phyloP scores from a whole-genome alignment of 2,888 invertebrate species.

The Elgonia sp. region DNA sequence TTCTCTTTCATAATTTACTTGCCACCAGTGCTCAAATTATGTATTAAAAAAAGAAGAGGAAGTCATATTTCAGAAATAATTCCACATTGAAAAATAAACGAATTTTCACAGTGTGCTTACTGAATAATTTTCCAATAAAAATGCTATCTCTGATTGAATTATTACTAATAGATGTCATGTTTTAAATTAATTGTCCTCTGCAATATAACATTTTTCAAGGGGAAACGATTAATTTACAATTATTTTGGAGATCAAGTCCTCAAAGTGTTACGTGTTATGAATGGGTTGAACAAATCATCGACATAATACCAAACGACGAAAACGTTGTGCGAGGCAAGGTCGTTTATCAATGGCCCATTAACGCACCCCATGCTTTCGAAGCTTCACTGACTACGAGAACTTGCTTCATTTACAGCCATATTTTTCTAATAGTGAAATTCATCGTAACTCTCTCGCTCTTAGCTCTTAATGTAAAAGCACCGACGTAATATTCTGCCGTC shows the following conservation, averaged over 20 bases:
- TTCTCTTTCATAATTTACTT: constrained; percentile 73
- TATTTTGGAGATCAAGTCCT: constrained; percentile 38
- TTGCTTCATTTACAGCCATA: constrained; percentile 82
- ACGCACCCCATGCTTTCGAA: constrained; percentile 79
- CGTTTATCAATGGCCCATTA: constrained; percentile 84
- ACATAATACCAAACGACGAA: constrained; percentile 76
- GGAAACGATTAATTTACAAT: constrained; percentile 53
- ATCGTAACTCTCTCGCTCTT: constrained; percentile 79
- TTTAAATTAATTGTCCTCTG: constrained; percentile 48
- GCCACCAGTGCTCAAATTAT: constrained; percentile 61
- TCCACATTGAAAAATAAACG: constrained; percentile 66
- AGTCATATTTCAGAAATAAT: constrained; percentile 73
- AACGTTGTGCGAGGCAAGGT: constrained; percentile 78
- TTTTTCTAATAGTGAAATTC: constrained; percentile 81
- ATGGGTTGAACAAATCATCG: constrained; percentile 75
- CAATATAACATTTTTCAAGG: constrained; percentile 24
- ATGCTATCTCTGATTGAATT: constrained; percentile 72
- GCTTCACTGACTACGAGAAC: constrained; percentile 81
- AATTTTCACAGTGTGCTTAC: constrained; percentile 61
- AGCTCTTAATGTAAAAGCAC: constrained; percentile 76
- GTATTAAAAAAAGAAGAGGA: constrained; percentile 66
- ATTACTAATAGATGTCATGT: constrained; percentile 64
- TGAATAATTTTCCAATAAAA: constrained; percentile 74
- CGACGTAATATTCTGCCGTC: constrained; percentile 61
- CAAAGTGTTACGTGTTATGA: constrained; percentile 56